Evolutionary conservation across 2,888 invertebrate species (phyloP), one percentile per base, ranked within the genome.

Genomic region (Fabriciana adippe): DNA sequence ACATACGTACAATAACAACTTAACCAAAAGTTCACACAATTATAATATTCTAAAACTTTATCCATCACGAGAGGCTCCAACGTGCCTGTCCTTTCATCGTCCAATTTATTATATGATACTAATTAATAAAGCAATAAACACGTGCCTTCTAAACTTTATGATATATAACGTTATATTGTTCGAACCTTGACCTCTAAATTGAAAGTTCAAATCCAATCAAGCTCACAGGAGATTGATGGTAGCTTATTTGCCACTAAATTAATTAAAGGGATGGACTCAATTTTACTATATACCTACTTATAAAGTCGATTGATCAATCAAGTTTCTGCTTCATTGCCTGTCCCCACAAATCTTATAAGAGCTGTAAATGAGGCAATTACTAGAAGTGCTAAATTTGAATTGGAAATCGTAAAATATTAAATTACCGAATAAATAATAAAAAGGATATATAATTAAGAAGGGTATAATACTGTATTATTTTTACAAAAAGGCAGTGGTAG

Each of bases 201-300:
- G 59, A 76, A 75, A 76, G 76, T 79, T 80, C 77, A 81, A 77
- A 82, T 82, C 84, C 84, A 88, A 90, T 88, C 84, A 87, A 81
- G 80, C 79, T 81, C 80, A 76, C 81, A 55, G 73, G 80, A 87
- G 88, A 89, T 88, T 85, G 82, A 88, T 86, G 77, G 80, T 77
- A 70, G 79, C 80, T 76, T 80, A 80, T 84, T 84, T 83, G 84
- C 86, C 85, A 82, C 81, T 72, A 78, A 80, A 83, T 87, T 84
- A 86, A 77, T 75, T 68, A 72, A 60, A 35, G 53, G 21, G 50
- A 45, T 31, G 15, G 59, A 69, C 62, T 63, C 55, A 66, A 56
- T 60, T 51, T 59, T 31, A 55, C 55, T 51, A 59, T 63, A 45
- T 47, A 57, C 45, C 35, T 41, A 41, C 11, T 21, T 59, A 26